A percentile compares a stretch with the other conserved stretches of the same genome.
These are phyloP conservation scores for Ischnura elegans DNA, from an alignment of 2,888 invertebrate genomes.

Conservation along the genomic window DNA sequence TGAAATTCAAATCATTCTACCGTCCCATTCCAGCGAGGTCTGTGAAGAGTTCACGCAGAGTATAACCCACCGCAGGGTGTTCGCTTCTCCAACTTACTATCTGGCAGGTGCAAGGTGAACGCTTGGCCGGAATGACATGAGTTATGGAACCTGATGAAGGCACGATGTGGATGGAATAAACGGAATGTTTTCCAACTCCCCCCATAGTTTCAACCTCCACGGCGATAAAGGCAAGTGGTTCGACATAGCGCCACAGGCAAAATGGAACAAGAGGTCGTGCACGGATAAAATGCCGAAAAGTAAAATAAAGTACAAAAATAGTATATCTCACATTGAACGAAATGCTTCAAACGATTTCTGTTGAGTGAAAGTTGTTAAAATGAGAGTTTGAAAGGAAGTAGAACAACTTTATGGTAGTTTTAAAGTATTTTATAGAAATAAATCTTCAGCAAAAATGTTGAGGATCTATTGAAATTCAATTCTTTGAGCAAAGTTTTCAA, in stretches of 20 bases:
- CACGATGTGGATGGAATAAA: conserved; percentile 8
- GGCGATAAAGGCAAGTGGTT: neutral
- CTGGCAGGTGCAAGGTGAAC: conserved; percentile 6
- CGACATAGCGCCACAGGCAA: neutral
- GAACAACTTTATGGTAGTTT: too few relatives aligned
- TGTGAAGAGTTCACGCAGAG: neutral
- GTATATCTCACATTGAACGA: too few relatives aligned
- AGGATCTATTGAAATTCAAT: too few relatives aligned
- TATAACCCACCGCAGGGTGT: neutral
- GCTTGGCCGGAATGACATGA: neutral
- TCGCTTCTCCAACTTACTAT: neutral
- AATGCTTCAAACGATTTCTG: too few relatives aligned
- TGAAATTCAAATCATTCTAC: neutral
- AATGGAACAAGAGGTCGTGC: too few relatives aligned
- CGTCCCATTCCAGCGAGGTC: neutral
- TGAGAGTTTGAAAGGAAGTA: too few relatives aligned
- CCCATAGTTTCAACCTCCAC: neutral
- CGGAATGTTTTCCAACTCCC: neutral
- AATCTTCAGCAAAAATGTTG: too few relatives aligned
- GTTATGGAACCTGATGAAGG: neutral
- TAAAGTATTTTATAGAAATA: too few relatives aligned
- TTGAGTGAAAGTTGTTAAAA: too few relatives aligned
- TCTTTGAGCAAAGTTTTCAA: too few relatives aligned
- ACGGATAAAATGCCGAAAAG: too few relatives aligned
- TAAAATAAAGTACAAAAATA: too few relatives aligned